These are phyloP conservation scores for Schizothorax lantsangensis DNA, from an alignment of 2,797 vertebrate species.

Conservation along the genomic window DNA sequence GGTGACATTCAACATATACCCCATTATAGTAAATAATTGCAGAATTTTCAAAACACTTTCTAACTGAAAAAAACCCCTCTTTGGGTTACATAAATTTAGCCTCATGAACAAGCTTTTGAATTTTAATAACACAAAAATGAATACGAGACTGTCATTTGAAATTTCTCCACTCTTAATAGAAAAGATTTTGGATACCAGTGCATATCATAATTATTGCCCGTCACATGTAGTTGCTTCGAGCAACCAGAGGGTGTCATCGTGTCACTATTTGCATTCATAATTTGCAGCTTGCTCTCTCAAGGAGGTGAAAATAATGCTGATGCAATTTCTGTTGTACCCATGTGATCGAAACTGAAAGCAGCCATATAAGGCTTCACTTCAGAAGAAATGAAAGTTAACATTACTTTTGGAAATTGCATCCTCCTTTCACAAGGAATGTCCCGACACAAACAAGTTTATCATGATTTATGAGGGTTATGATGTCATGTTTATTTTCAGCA, in stretches of 20 bases:
- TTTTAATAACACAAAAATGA: background rate
- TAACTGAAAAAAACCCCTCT: background rate
- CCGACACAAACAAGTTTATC: background rate
- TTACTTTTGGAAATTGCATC: constrained; percentile 13
- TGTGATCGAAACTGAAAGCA: constrained; percentile 69
- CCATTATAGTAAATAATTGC: background rate
- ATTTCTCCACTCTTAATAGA: background rate
- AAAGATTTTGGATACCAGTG: background rate
- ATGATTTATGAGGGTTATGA: background rate
- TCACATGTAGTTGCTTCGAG: background rate
- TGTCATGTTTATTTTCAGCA: background rate
- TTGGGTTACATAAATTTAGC: background rate
- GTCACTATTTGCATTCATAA: background rate
- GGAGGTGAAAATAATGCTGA: background rate
- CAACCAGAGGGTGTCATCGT: background rate
- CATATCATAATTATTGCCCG: background rate
- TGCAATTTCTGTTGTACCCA: constrained; percentile 33
- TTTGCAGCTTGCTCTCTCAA: background rate
- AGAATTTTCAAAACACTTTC: background rate
- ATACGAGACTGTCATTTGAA: background rate
- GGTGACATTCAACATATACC: background rate
- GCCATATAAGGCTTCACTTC: constrained; percentile 61
- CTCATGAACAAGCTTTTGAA: background rate
- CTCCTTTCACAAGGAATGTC: constrained; percentile 11
- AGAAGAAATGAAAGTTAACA: constrained; percentile 71